Percentiles rank a stretch among this genome's conserved stretches.
Evolutionary conservation across 2,888 invertebrate genomes (phyloP).

Genomic region (Orchestes rusci): DNA sequence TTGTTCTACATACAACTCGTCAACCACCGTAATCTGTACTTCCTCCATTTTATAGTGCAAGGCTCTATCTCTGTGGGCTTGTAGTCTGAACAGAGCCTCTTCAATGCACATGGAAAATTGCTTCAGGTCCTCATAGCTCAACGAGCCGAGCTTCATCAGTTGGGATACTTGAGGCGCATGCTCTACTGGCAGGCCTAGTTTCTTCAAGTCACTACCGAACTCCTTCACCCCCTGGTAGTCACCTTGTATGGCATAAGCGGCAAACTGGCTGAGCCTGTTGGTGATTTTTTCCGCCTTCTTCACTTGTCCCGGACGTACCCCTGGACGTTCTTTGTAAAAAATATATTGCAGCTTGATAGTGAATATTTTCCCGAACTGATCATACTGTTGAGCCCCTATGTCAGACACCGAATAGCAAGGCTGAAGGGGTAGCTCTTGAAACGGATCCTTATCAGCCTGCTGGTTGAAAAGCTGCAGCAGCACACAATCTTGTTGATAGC

Average conservation of each 20-base stretch:
- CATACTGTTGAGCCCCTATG: conserved; percentile 93
- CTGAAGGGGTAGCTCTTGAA: conserved; percentile 76
- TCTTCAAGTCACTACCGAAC: conserved; percentile 86
- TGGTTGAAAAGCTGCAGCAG: conserved; percentile 80
- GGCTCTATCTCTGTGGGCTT: conserved; percentile 81
- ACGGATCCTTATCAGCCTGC: conserved; percentile 52
- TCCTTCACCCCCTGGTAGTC: conserved; percentile 91
- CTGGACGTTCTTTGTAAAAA: conserved; percentile 96
- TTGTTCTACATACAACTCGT: conserved; percentile 86
- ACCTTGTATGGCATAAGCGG: conserved; percentile 88
- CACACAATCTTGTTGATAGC: conserved; percentile 69
- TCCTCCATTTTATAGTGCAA: conserved; percentile 93
- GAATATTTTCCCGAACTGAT: conserved; percentile 98
- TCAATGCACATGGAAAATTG: conserved; percentile 88
- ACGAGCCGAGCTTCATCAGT: conserved; percentile 90
- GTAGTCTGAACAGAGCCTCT: conserved; percentile 81
- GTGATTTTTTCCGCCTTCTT: conserved; percentile 89
- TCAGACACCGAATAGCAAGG: conserved; percentile 94
- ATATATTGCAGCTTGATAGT: conserved; percentile 95
- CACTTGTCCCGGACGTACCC: conserved; percentile 90
- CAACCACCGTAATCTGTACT: conserved; percentile 89
- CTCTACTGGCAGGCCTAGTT: conserved; percentile 91
- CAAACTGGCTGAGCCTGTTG: conserved; percentile 86
- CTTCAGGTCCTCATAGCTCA: conserved; percentile 82
- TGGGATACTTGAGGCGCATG: conserved; percentile 97